Percentiles rank a stretch among this genome's conserved stretches.
These are phyloP conservation scores for Nebria salina DNA, from an alignment of 2,888 invertebrate genomes.

Conservation along the genomic window DNA sequence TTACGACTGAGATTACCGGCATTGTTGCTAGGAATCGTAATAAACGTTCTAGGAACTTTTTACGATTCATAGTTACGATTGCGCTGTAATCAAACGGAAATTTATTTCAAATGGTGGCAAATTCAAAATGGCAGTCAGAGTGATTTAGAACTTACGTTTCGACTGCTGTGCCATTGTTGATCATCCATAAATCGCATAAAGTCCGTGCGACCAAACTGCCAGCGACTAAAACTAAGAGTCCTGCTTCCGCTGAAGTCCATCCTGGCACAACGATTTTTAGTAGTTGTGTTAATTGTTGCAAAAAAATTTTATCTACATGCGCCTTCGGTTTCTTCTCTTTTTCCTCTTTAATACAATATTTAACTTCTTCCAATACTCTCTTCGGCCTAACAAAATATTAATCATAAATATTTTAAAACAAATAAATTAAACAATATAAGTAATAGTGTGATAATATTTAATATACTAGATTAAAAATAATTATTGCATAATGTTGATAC, in stretches of 20 bases:
- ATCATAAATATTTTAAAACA: slow-evolving; percentile 23
- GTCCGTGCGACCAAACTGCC: slow-evolving; percentile 86
- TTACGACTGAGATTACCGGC: slow-evolving; percentile 92
- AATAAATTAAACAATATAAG: neutral
- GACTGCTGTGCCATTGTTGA: slow-evolving; percentile 91
- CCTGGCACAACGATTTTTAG: slow-evolving; percentile 84
- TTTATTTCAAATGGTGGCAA: too few species aligned
- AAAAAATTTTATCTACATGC: slow-evolving; percentile 79
- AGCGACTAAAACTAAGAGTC: slow-evolving; percentile 79
- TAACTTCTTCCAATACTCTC: slow-evolving; percentile 76
- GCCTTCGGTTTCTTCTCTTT: slow-evolving; percentile 71
- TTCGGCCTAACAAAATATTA: slow-evolving; percentile 51
- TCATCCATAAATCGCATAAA: slow-evolving; percentile 97
- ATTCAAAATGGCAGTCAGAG: too few species aligned
- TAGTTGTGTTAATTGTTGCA: slow-evolving; percentile 73
- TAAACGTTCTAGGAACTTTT: slow-evolving; percentile 79
- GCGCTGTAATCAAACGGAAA: slow-evolving; percentile 70
- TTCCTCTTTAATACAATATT: slow-evolving; percentile 81
- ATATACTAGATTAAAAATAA: too few species aligned
- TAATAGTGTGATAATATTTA: too few species aligned
- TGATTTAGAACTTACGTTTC: slow-evolving; percentile 75
- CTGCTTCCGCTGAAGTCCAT: slow-evolving; percentile 79
- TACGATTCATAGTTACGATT: slow-evolving; percentile 87
- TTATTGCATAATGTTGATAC: too few species aligned
- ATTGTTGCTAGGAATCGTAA: slow-evolving; percentile 83